Percentiles rank a stretch among this genome's conserved stretches.
Conservation (phyloP, 2,888 invertebrate species). For the Melinaea marsaeus region DNA sequence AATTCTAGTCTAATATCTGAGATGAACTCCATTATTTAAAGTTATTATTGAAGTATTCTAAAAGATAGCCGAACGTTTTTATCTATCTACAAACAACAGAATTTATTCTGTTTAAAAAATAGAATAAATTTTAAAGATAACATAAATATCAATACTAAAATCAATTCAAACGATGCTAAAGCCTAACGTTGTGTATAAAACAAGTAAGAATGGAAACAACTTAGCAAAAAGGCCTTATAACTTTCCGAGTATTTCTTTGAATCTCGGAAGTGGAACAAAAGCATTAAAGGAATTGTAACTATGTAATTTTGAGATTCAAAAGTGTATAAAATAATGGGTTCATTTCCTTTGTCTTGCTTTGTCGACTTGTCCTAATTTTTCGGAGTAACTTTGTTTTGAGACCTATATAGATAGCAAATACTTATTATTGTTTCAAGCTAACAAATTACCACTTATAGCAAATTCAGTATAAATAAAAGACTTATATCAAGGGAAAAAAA, state of each 20-base stretch:
- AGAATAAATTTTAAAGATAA: no score
- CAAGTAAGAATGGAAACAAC: constrained; percentile 6
- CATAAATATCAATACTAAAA: no score
- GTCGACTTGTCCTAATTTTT: constrained; percentile 17
- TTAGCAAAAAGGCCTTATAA: constrained; percentile 16
- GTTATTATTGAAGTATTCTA: no score
- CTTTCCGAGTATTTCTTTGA: constrained; percentile 22
- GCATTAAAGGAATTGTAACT: constrained; percentile 29
- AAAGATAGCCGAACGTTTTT: no score
- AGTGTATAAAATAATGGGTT: constrained; percentile 33
- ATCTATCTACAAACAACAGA: no score
- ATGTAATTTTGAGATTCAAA: constrained; percentile 32
- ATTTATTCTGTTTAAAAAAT: no score
- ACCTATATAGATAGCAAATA: constrained; percentile 6
- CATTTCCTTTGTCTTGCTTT: constrained; percentile 25
- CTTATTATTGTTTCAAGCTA: constrained; percentile 1
- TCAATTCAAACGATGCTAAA: no score
- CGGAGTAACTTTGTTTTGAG: constrained; percentile 5
- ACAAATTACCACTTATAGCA: constrained; percentile 3
- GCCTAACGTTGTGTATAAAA: constrained; percentile 39
- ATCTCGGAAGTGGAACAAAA: constrained; percentile 23
- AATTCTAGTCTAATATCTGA: no score
- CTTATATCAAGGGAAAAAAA: not conserved
- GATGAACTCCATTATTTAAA: no score
- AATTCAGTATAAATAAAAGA: not conserved